These are phyloP conservation scores for Halcyon smyrnensis DNA, from an alignment of 2,797 vertebrate genomes.

Conservation along the genomic window DNA sequence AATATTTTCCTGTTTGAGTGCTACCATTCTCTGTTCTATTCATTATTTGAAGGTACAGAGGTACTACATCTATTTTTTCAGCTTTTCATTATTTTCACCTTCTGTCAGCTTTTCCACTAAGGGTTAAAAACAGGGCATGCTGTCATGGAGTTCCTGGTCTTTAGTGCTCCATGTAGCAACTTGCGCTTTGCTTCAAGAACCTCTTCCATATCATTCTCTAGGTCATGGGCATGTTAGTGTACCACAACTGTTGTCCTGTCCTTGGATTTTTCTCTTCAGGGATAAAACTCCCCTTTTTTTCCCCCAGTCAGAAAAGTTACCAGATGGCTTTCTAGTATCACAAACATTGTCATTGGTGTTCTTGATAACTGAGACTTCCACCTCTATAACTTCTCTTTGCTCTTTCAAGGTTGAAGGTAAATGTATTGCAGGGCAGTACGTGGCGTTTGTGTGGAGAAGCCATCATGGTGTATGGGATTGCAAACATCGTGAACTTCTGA, in stretches of 20 bases:
- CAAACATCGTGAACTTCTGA: not conserved
- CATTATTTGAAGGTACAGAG: not conserved
- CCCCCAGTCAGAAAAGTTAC: not conserved
- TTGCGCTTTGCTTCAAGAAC: not conserved
- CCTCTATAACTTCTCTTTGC: not conserved
- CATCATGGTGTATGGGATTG: not conserved
- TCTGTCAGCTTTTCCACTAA: not conserved
- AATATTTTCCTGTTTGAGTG: not conserved
- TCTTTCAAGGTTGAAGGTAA: not conserved
- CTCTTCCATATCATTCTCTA: not conserved
- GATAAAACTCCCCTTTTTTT: not conserved
- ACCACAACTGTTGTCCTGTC: not conserved
- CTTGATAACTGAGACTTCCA: not conserved
- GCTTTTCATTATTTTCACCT: not conserved
- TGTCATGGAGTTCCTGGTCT: not conserved
- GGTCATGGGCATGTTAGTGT: not conserved
- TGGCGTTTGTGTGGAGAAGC: not conserved
- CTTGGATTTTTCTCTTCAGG: not conserved
- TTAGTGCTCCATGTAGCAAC: not conserved
- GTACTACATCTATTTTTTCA: not conserved
- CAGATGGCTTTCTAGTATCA: not conserved
- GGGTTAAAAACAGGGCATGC: not conserved
- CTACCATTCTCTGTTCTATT: not conserved
- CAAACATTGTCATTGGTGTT: fast-evolving
- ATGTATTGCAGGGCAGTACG: not conserved